Evolutionary conservation across 35 echinoderm and acorn worm species (phyloP).

Genomic region (Ptychodera flava): DNA sequence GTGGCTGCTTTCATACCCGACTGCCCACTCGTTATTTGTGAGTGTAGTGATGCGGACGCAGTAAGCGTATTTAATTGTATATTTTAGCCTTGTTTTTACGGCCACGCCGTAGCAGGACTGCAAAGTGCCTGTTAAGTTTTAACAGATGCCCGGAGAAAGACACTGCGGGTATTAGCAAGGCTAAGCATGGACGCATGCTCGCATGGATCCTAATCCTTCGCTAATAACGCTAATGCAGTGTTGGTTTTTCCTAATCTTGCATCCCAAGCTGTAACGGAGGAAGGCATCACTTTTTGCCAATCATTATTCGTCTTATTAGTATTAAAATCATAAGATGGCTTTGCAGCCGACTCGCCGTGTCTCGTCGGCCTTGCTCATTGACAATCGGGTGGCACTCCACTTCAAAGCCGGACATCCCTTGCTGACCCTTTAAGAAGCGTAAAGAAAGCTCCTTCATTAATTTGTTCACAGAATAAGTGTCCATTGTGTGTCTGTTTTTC

Average conservation of each 20-base stretch:
- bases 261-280: background rate
- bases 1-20: no score
- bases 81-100: background rate
- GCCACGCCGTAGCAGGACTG: background rate
- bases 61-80: conserved; percentile 2
- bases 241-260: background rate
- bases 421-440: background rate
- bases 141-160: background rate
- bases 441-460: conserved; percentile 1
- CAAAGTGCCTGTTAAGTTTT: background rate
- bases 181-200: background rate
- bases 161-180: background rate
- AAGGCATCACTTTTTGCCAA: background rate
- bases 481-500: background rate
- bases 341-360: background rate
- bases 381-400: background rate
- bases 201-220: background rate
- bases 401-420: background rate
- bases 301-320: background rate
- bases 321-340: background rate
- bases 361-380: background rate
- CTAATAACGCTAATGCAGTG: background rate
- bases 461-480: background rate
- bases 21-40: background rate
- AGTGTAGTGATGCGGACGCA: background rate